phyloP scores from a whole-genome alignment of 2,888 invertebrate genomes.

The Gortyna flavago region DNA sequence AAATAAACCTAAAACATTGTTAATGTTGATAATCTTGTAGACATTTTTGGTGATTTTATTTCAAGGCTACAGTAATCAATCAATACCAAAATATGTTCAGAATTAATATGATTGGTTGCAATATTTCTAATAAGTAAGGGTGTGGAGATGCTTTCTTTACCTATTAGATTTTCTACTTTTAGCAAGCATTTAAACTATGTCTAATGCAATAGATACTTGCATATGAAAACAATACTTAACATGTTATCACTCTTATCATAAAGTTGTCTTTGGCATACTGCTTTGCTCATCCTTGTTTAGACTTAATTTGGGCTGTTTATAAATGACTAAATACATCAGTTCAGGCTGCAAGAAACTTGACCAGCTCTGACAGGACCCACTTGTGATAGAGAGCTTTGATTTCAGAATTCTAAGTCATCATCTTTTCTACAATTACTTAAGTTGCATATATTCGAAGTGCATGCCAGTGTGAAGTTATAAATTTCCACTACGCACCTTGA shows the following conservation, averaged over 20 bases:
- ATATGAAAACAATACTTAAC: background rate
- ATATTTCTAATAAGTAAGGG: conserved; percentile 2
- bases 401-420: conserved; percentile 34
- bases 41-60: conserved; percentile 25
- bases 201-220: background rate
- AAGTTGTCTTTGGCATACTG: conserved; percentile 26
- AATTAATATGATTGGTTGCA: background rate
- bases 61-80: conserved; percentile 49
- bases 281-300: conserved; percentile 26
- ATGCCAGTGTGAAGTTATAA: conserved; percentile 69
- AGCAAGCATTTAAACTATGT: background rate
- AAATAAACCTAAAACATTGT: conserved; percentile 13
- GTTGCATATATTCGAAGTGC: conserved; percentile 64
- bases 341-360: background rate
- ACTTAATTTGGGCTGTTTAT: conserved; percentile 23
- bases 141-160: background rate
- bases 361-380: conserved; percentile 7
- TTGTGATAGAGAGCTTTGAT: conserved; percentile 27
- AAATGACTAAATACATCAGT: conserved; percentile 8
- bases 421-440: conserved; percentile 34
- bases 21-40: conserved; percentile 11
- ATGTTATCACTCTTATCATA: conserved; percentile 35
- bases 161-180: background rate
- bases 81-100: conserved; percentile 29
- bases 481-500: conserved; percentile 67